Evolutionary conservation across 2,888 invertebrate species (phyloP).

Genomic region (Synanthedon formicaeformis): DNA sequence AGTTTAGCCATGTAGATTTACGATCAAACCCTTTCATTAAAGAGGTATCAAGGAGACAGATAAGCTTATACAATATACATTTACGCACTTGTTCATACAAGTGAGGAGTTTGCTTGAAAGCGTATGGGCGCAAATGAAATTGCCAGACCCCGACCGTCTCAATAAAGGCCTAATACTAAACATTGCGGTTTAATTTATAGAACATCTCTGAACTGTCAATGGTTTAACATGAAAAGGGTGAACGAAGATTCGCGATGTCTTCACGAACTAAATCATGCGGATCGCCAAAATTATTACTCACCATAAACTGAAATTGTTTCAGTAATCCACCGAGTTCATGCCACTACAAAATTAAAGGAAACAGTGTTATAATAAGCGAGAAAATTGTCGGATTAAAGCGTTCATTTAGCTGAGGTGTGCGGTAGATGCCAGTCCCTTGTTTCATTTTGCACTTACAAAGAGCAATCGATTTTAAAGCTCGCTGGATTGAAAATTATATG

Average conservation of each 20-base stretch:
- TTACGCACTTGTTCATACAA: constrained; percentile 59
- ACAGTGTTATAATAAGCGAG: constrained; percentile 5
- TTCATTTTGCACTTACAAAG: constrained; percentile 65
- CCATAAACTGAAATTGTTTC: not conserved
- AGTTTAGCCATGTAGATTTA: constrained; percentile 66
- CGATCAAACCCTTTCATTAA: constrained; percentile 69
- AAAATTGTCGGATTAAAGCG: constrained; percentile 35
- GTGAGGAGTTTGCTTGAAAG: constrained; percentile 49
- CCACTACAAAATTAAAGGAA: not conserved
- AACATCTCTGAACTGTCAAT: constrained; percentile 27
- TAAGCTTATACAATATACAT: constrained; percentile 56
- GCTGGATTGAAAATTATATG: constrained; percentile 71
- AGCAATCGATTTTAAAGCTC: constrained; percentile 69
- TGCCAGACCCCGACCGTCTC: constrained; percentile 29
- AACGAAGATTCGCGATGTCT: constrained; percentile 6
- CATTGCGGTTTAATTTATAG: constrained; percentile 12
- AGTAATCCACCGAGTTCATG: not conserved
- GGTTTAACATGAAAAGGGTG: constrained; percentile 17
- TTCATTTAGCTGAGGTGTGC: constrained; percentile 42
- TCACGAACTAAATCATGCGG: not conserved
- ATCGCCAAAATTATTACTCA: not conserved
- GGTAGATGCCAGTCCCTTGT: constrained; percentile 34
- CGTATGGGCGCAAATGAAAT: constrained; percentile 47
- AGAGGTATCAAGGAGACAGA: constrained; percentile 66
- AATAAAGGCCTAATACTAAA: constrained; percentile 26